These are phyloP conservation scores for Erythrocercus mccallii DNA, from an alignment of 2,113 vertebrate species.

Conservation along the genomic window DNA sequence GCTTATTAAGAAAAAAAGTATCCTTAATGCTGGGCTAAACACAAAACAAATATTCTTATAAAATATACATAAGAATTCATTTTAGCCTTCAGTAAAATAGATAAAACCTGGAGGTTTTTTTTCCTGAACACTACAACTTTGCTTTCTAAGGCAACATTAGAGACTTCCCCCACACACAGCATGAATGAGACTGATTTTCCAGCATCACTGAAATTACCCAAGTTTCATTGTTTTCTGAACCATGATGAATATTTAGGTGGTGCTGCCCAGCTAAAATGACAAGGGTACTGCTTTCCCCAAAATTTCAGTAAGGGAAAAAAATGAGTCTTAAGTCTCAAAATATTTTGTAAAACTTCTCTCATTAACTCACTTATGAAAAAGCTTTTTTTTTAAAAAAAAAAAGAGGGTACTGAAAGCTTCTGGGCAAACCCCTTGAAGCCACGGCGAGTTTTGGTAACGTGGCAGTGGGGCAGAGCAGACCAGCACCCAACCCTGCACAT, in stretches of 20 bases:
- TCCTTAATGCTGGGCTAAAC: constrained; percentile 44
- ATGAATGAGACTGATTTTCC: background rate
- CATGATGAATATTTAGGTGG: background rate
- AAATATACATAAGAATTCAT: constrained; percentile 67
- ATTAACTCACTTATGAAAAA: background rate
- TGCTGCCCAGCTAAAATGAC: background rate
- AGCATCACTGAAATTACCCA: background rate
- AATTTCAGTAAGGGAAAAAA: background rate
- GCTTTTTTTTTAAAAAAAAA: no score
- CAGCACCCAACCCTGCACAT: background rate
- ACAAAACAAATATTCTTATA: constrained; percentile 67
- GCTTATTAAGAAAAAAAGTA: constrained; percentile 52
- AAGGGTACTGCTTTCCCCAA: background rate
- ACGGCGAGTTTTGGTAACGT: background rate
- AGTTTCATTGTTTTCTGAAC: background rate
- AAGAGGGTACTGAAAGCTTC: background rate
- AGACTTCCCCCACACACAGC: fast-evolving
- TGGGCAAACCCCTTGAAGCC: background rate
- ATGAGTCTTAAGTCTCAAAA: background rate
- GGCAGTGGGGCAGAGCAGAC: fast-evolving
- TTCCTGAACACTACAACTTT: background rate
- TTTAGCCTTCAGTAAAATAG: constrained; percentile 54
- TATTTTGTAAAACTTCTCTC: background rate
- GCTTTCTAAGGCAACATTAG: background rate
- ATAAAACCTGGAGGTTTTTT: background rate